Evolutionary conservation across 2,113 vertebrate species (phyloP).

Genomic region (Corythaeola cristata): DNA sequence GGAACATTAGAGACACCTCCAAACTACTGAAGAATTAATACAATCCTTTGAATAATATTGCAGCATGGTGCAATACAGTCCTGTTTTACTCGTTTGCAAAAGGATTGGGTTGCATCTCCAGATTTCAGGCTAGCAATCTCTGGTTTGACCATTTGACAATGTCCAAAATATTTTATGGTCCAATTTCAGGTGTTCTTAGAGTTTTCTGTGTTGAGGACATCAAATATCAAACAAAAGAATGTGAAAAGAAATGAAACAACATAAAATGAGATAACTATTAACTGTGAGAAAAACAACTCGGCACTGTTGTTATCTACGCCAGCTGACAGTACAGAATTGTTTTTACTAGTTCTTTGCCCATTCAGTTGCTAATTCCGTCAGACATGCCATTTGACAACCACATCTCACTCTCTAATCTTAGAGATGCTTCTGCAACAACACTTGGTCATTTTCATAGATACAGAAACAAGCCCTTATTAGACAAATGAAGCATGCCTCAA

Average conservation of each 20-base stretch:
- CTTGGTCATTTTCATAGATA: neutral
- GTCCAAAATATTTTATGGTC: neutral
- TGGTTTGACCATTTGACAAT: neutral
- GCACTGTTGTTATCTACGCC: neutral
- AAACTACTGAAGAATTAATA: neutral
- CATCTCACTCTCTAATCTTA: neutral
- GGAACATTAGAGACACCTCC: neutral
- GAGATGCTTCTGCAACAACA: neutral
- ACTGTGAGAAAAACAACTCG: neutral
- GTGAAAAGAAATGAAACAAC: neutral
- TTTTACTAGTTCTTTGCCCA: neutral
- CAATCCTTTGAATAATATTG: neutral
- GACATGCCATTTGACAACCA: neutral
- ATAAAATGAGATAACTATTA: neutral
- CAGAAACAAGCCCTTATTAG: neutral
- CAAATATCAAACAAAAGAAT: neutral
- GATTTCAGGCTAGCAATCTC: neutral
- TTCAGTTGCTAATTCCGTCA: neutral
- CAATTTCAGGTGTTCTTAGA: neutral
- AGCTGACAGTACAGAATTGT: neutral
- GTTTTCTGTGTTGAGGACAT: neutral
- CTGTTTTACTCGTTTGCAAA: neutral
- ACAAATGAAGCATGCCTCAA: neutral
- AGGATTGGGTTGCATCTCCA: neutral
- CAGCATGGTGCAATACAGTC: neutral